These are phyloP conservation scores for Nothocercus nigrocapillus DNA, from an alignment of 2,113 vertebrate genomes.

Conservation along the genomic window DNA sequence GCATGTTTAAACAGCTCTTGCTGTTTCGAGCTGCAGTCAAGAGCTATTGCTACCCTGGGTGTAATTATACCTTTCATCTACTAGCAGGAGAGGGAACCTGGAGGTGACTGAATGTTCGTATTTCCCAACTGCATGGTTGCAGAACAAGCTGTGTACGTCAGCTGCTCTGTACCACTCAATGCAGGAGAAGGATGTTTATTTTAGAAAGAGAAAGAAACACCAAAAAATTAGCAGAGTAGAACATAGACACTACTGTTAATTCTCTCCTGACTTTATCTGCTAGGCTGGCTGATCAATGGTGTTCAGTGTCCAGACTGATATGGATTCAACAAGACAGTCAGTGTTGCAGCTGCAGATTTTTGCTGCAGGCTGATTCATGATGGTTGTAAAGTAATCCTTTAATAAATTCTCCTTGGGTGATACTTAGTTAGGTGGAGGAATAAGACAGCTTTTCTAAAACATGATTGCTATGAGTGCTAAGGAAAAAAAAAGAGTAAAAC, in stretches of 20 bases:
- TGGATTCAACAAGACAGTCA: background rate
- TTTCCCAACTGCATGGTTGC: background rate
- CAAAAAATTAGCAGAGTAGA: background rate
- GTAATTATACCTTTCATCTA: background rate
- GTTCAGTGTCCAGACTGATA: background rate
- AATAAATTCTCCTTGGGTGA: background rate
- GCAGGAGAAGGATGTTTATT: background rate
- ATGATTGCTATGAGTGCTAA: background rate
- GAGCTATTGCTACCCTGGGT: background rate
- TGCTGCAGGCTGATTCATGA: background rate
- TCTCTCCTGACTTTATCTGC: background rate
- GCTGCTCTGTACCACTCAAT: background rate
- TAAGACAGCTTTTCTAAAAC: background rate
- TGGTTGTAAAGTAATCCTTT: background rate
- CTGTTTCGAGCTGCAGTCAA: slow-evolving; percentile 21
- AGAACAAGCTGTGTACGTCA: background rate
- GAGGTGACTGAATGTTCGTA: background rate
- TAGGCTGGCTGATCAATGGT: background rate
- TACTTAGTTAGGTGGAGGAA: background rate
- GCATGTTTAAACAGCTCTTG: slow-evolving; percentile 47
- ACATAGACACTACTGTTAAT: background rate
- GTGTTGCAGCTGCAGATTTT: background rate
- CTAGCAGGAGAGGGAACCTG: background rate
- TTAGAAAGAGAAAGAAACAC: background rate
- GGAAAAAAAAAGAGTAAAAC: background rate